Percentiles rank a stretch among this genome's conserved stretches.
Evolutionary conservation across 2,888 invertebrate genomes (phyloP).

Genomic region (Brenthis hecate): DNA sequence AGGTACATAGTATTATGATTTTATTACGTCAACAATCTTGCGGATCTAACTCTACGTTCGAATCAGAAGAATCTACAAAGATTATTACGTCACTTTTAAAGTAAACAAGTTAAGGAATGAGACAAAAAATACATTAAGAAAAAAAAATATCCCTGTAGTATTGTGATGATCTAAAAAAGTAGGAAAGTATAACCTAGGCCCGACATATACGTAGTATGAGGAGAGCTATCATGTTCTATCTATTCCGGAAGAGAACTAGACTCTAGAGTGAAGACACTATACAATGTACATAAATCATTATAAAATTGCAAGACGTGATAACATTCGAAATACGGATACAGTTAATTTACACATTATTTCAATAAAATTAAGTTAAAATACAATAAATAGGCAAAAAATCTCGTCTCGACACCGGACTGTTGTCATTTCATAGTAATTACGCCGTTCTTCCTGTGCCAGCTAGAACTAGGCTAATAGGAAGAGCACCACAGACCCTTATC

Average conservation of each 20-base stretch:
- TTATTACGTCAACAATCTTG: slow-evolving; percentile 25
- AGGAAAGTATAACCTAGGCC: too few relatives aligned
- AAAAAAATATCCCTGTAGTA: not conserved
- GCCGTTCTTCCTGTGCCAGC: slow-evolving; percentile 8
- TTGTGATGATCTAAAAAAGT: too few relatives aligned
- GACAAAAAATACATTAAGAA: slow-evolving; percentile 1
- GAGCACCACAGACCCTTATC: slow-evolving; percentile 15
- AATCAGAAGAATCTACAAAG: slow-evolving; percentile 14
- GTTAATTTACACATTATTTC: too few relatives aligned
- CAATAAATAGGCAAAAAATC: not conserved
- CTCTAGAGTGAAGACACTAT: too few relatives aligned
- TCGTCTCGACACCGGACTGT: not conserved
- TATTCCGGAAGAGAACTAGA: too few relatives aligned
- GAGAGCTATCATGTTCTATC: too few relatives aligned
- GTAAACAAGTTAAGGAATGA: slow-evolving; percentile 15
- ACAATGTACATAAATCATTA: too few relatives aligned
- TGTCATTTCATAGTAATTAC: slow-evolving; percentile 1
- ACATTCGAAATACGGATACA: too few relatives aligned
- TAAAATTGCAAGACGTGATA: too few relatives aligned
- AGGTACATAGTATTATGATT: slow-evolving; percentile 5
- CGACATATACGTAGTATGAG: too few relatives aligned
- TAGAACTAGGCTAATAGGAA: slow-evolving; percentile 13
- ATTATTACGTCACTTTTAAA: slow-evolving; percentile 22
- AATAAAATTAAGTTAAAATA: not conserved
- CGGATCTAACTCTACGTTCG: slow-evolving; percentile 4